Conservation (phyloP, 2,797 vertebrate genomes). For the Sebastes steindachneri region DNA sequence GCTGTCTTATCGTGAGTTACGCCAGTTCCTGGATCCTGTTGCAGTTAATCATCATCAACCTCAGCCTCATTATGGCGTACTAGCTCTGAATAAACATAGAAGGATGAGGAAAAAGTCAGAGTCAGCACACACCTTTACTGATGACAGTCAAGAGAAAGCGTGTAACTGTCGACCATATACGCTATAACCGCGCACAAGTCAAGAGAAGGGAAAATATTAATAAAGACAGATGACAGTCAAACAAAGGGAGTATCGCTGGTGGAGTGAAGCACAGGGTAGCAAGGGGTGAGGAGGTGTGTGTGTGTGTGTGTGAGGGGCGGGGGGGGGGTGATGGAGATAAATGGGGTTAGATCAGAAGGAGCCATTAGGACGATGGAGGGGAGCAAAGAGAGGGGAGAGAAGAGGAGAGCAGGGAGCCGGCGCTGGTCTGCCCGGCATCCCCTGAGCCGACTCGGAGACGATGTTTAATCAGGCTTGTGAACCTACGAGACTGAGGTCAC, state of each 20-base stretch:
- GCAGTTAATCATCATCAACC: slow-evolving; percentile 76
- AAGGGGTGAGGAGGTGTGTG: not conserved
- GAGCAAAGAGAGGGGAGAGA: slow-evolving; percentile 39
- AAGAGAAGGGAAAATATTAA: slow-evolving; percentile 32
- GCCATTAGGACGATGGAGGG: slow-evolving; percentile 72
- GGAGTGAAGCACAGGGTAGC: slow-evolving; percentile 19
- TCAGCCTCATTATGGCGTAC: slow-evolving; percentile 69
- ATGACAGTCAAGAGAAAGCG: slow-evolving; percentile 24
- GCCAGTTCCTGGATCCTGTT: slow-evolving; percentile 63
- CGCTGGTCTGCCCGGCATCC: slow-evolving; percentile 55
- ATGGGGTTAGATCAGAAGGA: slow-evolving; percentile 75
- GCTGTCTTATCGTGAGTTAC: slow-evolving; percentile 70
- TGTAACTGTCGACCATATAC: slow-evolving; percentile 4
- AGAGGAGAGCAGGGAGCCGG: slow-evolving; percentile 19
- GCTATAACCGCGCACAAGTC: slow-evolving; percentile 13
- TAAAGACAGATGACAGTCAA: slow-evolving; percentile 69
- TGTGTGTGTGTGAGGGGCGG: not conserved
- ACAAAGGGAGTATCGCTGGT: slow-evolving; percentile 46
- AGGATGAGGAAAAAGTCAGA: slow-evolving; percentile 39
- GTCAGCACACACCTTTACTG: not conserved
- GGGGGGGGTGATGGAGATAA: slow-evolving; percentile 69
- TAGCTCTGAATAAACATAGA: slow-evolving; percentile 65
- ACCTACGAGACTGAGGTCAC: slow-evolving; percentile 79
- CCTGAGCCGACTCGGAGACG: slow-evolving; percentile 70
- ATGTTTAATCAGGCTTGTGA: slow-evolving; percentile 83